phyloP scores from a whole-genome alignment of 2,113 vertebrate species.

The Pristiophorus japonicus region DNA sequence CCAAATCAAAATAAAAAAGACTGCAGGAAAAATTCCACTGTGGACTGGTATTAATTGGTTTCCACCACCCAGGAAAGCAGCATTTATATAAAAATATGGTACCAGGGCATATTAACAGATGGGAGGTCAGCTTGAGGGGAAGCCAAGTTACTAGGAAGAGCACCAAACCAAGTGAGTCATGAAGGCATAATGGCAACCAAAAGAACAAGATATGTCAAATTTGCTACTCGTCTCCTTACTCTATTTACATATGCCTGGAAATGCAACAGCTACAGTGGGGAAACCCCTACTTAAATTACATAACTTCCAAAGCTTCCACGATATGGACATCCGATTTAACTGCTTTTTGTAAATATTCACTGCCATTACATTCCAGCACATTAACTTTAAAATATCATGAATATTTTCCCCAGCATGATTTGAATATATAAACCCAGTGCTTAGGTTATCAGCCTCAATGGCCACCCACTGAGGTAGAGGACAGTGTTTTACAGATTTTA shows the following conservation, averaged over 20 bases:
- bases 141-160: not conserved
- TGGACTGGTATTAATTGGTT: not conserved
- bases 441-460: not conserved
- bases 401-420: not conserved
- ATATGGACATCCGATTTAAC: not conserved
- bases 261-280: not conserved
- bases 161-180: not conserved
- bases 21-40: not conserved
- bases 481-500: not conserved
- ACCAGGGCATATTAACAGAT: not conserved
- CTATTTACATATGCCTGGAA: not conserved
- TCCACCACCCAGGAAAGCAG: not conserved
- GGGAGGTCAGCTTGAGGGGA: not conserved
- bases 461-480: not conserved
- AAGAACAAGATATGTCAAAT: not conserved
- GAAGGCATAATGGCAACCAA: not conserved
- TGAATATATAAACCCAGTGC: not conserved
- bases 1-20: not conserved
- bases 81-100: not conserved
- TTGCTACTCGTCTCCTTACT: not conserved
- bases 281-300: not conserved
- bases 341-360: not conserved
- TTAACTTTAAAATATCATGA: not conserved
- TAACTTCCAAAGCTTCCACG: not conserved
- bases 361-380: not conserved